Evolutionary conservation across 2,113 vertebrate genomes (phyloP).

Genomic region (Paracanthobrama guichenoti): DNA sequence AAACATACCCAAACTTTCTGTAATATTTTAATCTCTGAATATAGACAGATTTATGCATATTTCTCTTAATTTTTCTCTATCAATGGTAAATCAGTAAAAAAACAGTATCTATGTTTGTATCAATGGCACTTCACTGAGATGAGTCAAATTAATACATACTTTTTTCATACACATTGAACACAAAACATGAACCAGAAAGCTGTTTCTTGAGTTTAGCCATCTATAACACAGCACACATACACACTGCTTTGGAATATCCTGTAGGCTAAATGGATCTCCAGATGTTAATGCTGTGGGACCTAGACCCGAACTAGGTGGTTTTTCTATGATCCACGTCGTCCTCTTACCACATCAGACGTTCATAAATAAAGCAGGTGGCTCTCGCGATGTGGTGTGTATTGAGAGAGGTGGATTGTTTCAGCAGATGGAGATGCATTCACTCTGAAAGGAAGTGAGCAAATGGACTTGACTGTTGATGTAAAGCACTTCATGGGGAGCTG

Average conservation of each 20-base stretch:
- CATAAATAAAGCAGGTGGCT: conserved; percentile 40
- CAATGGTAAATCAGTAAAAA: too few relatives aligned
- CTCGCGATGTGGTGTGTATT: conserved; percentile 1
- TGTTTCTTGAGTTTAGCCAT: not conserved
- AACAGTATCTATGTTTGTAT: too few relatives aligned
- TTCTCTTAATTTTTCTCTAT: not conserved
- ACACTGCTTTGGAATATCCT: not conserved
- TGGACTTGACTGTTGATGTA: conserved; percentile 32
- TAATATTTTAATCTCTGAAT: not conserved
- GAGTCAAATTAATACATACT: not conserved
- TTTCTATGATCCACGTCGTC: conserved; percentile 18
- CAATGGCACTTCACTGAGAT: not conserved
- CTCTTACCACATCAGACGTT: conserved; percentile 39
- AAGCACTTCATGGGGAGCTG: conserved; percentile 2
- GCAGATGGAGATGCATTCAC: conserved; percentile 30
- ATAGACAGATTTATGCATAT: not conserved
- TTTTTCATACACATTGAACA: not conserved
- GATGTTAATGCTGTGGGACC: conserved; percentile 22
- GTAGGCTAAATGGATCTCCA: conserved; percentile 38
- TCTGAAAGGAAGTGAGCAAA: conserved; percentile 35
- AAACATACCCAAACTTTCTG: not conserved
- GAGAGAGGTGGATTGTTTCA: not conserved
- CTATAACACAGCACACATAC: not conserved
- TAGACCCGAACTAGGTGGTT: not conserved
- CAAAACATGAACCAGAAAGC: not conserved